phyloP scores from a whole-genome alignment of 1,140 invertebrate genomes.

The Drosophila orena region DNA sequence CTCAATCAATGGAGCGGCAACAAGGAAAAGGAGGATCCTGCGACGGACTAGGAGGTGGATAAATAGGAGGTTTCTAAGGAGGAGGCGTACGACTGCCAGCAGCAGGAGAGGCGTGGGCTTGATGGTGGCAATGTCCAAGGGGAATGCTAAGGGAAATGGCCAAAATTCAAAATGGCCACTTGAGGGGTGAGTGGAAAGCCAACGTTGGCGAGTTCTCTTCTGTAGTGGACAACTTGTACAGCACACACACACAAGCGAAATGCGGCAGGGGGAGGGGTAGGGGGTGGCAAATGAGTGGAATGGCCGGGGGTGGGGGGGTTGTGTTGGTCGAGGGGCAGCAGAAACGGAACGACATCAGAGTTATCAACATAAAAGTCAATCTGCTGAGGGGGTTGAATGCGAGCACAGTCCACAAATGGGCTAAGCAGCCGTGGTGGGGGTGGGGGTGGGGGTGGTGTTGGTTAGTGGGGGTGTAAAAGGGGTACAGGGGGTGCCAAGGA shows the following conservation, averaged over 20 bases:
- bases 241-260: slow-evolving; percentile 1
- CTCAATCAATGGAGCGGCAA: slow-evolving; percentile 26
- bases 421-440: not conserved
- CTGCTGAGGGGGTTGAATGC: slow-evolving; percentile 67
- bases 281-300: not conserved
- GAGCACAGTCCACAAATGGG: slow-evolving; percentile 23
- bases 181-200: slow-evolving; percentile 42
- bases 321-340: slow-evolving; percentile 7
- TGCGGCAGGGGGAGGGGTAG: not conserved
- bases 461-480: no score
- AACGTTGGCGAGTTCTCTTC: slow-evolving; percentile 18
- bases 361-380: slow-evolving; percentile 75
- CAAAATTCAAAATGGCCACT: slow-evolving; percentile 70
- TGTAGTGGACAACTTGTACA: slow-evolving; percentile 48
- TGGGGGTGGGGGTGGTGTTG: not conserved
- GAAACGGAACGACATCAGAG: slow-evolving; percentile 35
- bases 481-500: not conserved
- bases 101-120: not conserved
- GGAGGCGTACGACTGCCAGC: not conserved
- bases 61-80: not conserved
- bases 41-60: not conserved
- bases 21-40: not conserved
- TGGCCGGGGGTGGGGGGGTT: not conserved
- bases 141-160: slow-evolving; percentile 27
- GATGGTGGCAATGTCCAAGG: slow-evolving; percentile 11